Base-by-base conservation (phyloP, 2,113 vertebrate genomes). In the Brachyistius frenatus region DNA sequence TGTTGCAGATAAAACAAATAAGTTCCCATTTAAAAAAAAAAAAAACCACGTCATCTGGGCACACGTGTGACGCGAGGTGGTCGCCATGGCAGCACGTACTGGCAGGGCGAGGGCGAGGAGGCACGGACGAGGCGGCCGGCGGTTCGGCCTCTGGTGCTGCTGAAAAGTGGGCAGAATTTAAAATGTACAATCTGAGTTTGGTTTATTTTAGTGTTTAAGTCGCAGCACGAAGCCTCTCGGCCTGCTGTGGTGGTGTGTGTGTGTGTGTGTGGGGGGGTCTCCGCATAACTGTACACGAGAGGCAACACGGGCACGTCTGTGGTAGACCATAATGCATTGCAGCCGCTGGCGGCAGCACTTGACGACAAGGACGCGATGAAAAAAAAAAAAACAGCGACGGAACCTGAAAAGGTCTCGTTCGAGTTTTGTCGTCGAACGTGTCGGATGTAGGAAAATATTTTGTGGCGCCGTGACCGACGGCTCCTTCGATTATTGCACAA, bases 181-280 rank as follows among this genome's bases (percentile, higher is more conserved):
- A 49, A 36, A 68, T 61, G 33, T 61, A 39, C 62, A 76, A 32
- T 49, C n/a, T 8, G 36, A 47, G 85, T 55, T 65, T 52, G 69
- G 32, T 67, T 30, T 74, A 54, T 76, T 36, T 65, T 84, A 84
- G 80, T 89, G 86, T 90, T 80, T 36, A 16, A 60, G 56, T 64
- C 58, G 46, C 64, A 49, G 50, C 54, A 64, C 11, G 49, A 39
- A 32, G 23, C 23, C 61, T 1, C 15, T 6, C 44, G 44, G n/a
- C 52, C 66, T 68, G 73, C 76, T 64, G 74, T 30, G 58, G 70
- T 32, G 23, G 23, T 23, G 23, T 23, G 23, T 23, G 23, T 23
- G 23, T 23, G 23, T 23, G 23, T 23, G 23, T 1, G 23, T 23
- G 23, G 23, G 23, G 23, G 23, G 23, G 23, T 23, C 23, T 23